phyloP scores from a whole-genome alignment of 2,113 vertebrate species.

The Salvelinus alpinus region DNA sequence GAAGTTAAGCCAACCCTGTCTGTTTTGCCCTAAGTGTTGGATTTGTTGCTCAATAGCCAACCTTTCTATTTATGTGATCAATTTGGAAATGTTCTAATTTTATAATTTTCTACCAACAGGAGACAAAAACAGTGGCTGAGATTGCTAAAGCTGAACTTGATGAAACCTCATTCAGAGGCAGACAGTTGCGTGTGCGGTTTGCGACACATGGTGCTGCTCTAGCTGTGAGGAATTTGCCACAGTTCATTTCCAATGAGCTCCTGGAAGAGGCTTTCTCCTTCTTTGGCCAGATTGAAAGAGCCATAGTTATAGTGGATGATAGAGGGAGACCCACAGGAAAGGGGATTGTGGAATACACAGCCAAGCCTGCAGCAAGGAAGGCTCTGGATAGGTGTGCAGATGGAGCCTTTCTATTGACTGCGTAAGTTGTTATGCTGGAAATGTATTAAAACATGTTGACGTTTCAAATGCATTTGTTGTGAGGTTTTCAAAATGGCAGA shows the following conservation, averaged over 20 bases:
- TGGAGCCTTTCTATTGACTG: conserved; percentile 91
- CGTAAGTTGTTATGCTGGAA: conserved; percentile 64
- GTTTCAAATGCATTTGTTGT: background rate
- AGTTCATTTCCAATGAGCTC: conserved; percentile 95
- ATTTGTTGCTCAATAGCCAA: too few relatives aligned
- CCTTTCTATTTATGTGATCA: too few relatives aligned
- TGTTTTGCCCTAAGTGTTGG: too few relatives aligned
- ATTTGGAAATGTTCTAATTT: background rate
- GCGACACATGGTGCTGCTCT: conserved; percentile 94
- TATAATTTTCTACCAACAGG: conserved; percentile 60
- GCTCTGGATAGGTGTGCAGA: conserved; percentile 94
- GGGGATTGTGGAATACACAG: conserved; percentile 95
- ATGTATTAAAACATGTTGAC: background rate
- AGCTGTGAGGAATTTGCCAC: conserved; percentile 90
- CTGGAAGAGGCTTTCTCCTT: conserved; percentile 92
- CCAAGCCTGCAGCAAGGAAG: conserved; percentile 93
- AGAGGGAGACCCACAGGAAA: conserved; percentile 93
- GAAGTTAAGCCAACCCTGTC: too few relatives aligned
- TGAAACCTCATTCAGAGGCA: conserved; percentile 86
- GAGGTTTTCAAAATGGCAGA: background rate
- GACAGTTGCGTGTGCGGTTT: conserved; percentile 93
- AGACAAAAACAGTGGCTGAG: conserved; percentile 94
- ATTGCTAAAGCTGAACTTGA: conserved; percentile 96
- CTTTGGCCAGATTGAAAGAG: conserved; percentile 94
- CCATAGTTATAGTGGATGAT: conserved; percentile 96